Evolutionary conservation across 1,140 invertebrate species (phyloP).

Genomic region (Sminthurides bifidus): DNA sequence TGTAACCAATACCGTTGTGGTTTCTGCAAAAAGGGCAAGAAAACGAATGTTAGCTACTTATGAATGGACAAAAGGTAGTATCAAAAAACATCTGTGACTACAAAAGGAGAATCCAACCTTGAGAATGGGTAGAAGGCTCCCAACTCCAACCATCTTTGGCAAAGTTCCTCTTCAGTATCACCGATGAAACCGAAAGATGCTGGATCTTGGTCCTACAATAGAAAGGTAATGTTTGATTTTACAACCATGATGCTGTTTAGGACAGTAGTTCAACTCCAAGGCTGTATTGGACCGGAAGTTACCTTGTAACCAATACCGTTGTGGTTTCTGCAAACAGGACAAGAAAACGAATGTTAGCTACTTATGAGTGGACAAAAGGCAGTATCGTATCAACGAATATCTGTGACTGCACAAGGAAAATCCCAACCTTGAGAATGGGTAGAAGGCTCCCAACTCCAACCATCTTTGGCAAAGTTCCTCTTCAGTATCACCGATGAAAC

Average conservation of each 20-base stretch:
- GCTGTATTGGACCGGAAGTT: background rate
- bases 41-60: background rate
- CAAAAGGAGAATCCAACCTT: conserved; percentile 22
- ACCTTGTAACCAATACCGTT: background rate
- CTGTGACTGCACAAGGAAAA: background rate
- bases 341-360: background rate
- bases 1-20: conserved; percentile 1
- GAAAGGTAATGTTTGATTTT: background rate
- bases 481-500: conserved; percentile 40
- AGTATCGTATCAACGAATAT: background rate
- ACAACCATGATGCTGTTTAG: background rate
- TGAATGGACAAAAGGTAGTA: background rate
- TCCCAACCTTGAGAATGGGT: conserved; percentile 35
- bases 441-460: conserved; percentile 41
- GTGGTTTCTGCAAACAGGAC: conserved; percentile 5
- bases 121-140: conserved; percentile 41
- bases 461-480: conserved; percentile 38
- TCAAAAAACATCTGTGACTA: background rate
- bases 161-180: conserved; percentile 38
- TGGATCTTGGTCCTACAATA: conserved; percentile 35
- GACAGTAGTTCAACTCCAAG: background rate
- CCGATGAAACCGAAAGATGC: conserved; percentile 31
- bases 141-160: conserved; percentile 38
- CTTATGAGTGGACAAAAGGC: background rate
- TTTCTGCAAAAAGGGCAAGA: conserved; percentile 1